Base-by-base conservation (phyloP, 92 coral and sea anemone species). In the Parazoanthus atlanticus region DNA sequence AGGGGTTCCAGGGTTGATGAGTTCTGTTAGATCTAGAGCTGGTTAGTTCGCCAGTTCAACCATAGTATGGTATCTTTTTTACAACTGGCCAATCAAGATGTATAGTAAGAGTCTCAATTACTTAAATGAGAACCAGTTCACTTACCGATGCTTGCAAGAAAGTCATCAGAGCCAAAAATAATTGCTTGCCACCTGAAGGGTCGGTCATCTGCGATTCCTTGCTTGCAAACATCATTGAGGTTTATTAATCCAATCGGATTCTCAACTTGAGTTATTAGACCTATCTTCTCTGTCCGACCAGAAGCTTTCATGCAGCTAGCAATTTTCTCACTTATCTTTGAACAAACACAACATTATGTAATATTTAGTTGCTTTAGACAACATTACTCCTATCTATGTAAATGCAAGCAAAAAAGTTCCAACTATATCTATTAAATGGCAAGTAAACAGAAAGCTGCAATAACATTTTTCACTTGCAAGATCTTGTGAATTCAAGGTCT, bases 151-250 rank as follows among this genome's bases (percentile, higher is more conserved):
- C 96, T 95, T 23, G 92, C 98, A 80, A 97, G 95, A 74, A 95
- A 97, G 82, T 97, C 99, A 89, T 97, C 99, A 34, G 99, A 97
- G 31, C 99, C 99, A 93, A 97, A 95, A 13, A 95, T 94, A 17
- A 97, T 84, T 38, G 98, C 99, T 86, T 95, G 96, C 76, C 96
- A 95, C 73, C 80, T 94, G 79, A 97, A 95, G 32, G 93, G 90
- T 70, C 89, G 89, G 47, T 86, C 91, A 12, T 90, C 56, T 47
- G 81, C 72, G 0, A 85, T 89, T n/a, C 96, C 99, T 79, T 64
- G 90, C 7, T 81, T 91, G 81, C 98, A 92, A 34, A 97, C 91
- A 88, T 90, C 96, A 79, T 91, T 91, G 9, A 97, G 93, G 94
- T 97, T 97, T 3, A 97, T 85, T 52, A 97, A 87, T 71, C 99